Conservation (phyloP, 30 jellyfish, hydroid and myxozoan species). For the Mastigias papua region DNA sequence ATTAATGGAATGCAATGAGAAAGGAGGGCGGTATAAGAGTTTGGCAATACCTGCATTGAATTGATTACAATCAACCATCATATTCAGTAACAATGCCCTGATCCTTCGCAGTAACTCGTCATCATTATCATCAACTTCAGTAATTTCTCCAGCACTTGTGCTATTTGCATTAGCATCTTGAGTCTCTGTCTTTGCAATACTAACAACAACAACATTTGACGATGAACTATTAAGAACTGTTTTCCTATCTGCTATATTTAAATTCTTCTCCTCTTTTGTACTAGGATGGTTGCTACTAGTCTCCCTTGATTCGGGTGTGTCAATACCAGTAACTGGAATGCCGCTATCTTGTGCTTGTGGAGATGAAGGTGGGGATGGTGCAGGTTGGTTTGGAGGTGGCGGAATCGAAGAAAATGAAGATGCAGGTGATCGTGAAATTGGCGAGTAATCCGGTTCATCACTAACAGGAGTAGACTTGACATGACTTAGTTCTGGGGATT, state of each 20-base stretch:
- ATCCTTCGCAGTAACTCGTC: slow-evolving; percentile 20
- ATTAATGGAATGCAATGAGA: background rate
- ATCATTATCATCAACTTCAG: background rate
- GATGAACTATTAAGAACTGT: background rate
- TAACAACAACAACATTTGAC: background rate
- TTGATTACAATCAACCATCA: slow-evolving; percentile 7
- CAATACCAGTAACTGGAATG: background rate
- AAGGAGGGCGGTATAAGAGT: background rate
- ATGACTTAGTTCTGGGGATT: background rate
- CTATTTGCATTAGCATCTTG: background rate
- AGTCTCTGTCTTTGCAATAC: slow-evolving; percentile 3
- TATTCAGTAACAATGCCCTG: slow-evolving; percentile 27
- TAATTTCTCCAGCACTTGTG: background rate
- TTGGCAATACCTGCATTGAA: background rate
- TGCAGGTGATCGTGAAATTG: background rate
- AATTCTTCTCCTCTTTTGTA: background rate
- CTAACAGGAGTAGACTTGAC: slow-evolving; percentile 1
- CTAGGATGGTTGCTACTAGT: background rate
- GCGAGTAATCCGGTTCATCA: slow-evolving; percentile 60
- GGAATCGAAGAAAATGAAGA: background rate
- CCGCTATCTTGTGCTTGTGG: background rate
- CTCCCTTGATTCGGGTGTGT: background rate
- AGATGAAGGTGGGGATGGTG: background rate
- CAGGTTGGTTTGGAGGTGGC: background rate
- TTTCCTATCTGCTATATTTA: background rate